phyloP scores from a whole-genome alignment of 1,140 invertebrate genomes.

The Cydia splendana region DNA sequence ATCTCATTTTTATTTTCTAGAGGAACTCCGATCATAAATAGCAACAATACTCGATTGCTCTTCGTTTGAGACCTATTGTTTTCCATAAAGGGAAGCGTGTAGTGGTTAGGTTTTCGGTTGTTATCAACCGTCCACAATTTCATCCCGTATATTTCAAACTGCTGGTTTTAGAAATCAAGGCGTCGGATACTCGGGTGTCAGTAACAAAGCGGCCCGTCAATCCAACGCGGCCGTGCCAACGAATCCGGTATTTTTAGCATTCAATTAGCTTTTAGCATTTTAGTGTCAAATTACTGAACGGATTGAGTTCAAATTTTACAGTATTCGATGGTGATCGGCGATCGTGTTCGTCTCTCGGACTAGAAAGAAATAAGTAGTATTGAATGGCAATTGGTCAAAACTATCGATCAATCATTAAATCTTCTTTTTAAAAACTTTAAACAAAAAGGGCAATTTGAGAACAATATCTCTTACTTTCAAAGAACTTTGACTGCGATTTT shows the following conservation, averaged over 20 bases:
- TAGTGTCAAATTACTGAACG: slow-evolving; percentile 48
- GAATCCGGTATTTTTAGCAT: slow-evolving; percentile 42
- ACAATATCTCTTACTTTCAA: too few relatives aligned
- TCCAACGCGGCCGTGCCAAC: slow-evolving; percentile 34
- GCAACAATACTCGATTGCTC: too few relatives aligned
- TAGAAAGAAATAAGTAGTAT: neutral
- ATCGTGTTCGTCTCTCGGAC: neutral
- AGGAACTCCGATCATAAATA: too few relatives aligned
- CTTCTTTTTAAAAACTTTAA: too few relatives aligned
- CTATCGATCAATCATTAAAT: too few relatives aligned
- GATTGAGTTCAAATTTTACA: neutral
- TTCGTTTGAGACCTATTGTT: too few relatives aligned
- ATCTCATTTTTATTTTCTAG: too few relatives aligned
- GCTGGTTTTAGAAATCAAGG: slow-evolving; percentile 29
- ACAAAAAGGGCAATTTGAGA: too few relatives aligned
- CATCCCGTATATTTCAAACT: neutral
- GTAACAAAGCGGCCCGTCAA: slow-evolving; percentile 51
- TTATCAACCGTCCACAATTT: neutral
- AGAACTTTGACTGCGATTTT: too few relatives aligned
- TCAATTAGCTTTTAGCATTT: slow-evolving; percentile 58
- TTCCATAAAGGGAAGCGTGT: too few relatives aligned
- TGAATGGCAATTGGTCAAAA: neutral
- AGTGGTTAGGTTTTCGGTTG: too few relatives aligned
- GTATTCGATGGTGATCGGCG: neutral
- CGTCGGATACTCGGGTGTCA: slow-evolving; percentile 41